phyloP scores from a whole-genome alignment of 2,113 vertebrate species.

The Hoplias malabaricus region DNA sequence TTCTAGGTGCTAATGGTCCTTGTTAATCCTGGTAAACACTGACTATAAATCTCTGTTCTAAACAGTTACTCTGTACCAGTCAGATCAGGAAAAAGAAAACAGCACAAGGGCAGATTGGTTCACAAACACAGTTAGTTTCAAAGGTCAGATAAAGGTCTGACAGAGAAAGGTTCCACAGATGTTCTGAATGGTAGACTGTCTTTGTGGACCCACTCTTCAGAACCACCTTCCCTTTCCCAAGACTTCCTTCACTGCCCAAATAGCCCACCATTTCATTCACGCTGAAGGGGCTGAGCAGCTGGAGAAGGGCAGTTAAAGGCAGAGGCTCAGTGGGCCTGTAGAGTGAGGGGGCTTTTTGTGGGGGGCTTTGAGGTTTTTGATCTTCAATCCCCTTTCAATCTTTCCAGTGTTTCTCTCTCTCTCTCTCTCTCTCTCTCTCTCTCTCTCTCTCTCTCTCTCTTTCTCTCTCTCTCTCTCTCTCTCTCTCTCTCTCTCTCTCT shows the following conservation, averaged over 20 bases:
- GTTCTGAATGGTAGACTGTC: neutral
- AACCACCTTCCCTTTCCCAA: slow-evolving; percentile 31
- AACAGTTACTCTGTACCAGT: no score
- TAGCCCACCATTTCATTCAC: slow-evolving; percentile 69
- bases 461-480: neutral
- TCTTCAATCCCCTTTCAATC: no score
- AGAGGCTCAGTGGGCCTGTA: slow-evolving; percentile 38
- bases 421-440: neutral
- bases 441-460: slow-evolving; percentile 28
- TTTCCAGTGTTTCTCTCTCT: no score
- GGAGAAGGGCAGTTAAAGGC: slow-evolving; percentile 52
- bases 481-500: neutral
- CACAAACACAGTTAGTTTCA: no score
- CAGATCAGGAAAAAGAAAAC: no score
- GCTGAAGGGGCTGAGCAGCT: slow-evolving; percentile 50
- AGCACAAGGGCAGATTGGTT: no score
- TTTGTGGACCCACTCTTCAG: slow-evolving; percentile 26
- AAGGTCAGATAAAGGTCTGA: neutral
- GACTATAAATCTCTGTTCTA: no score
- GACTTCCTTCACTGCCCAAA: slow-evolving; percentile 49
- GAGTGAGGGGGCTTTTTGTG: neutral
- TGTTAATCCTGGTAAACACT: no score
- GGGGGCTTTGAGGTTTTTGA: slow-evolving; percentile 43
- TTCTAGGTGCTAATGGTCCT: no score
- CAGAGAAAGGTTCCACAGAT: neutral